Evolutionary conservation across 2,797 vertebrate species (phyloP).

Genomic region (Morelia viridis): DNA sequence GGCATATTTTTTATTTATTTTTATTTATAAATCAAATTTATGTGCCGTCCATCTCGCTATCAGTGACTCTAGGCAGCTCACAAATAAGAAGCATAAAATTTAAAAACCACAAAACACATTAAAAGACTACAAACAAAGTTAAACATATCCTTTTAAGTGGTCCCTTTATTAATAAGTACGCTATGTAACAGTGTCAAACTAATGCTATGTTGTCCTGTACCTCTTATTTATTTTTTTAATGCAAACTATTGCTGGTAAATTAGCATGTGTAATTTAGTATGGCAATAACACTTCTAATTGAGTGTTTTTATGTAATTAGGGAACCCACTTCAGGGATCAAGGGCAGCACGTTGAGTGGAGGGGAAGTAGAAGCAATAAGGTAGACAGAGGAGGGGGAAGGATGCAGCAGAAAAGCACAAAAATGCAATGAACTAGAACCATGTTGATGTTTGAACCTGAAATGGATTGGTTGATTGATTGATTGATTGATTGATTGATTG

Average conservation of each 20-base stretch:
- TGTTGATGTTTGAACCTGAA: neutral
- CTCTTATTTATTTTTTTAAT: neutral
- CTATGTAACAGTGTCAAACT: neutral
- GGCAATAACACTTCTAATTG: conserved; percentile 23
- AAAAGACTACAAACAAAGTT: too few relatives aligned
- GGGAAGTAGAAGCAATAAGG: neutral
- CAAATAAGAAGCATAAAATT: too few relatives aligned
- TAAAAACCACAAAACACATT: too few relatives aligned
- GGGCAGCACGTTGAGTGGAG: conserved; percentile 8
- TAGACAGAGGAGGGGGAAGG: neutral
- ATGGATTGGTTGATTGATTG: neutral
- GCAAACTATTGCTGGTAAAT: conserved; percentile 1
- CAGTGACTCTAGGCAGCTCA: too few relatives aligned
- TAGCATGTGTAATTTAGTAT: conserved; percentile 13
- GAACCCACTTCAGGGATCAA: neutral
- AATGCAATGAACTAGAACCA: neutral
- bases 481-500: too few relatives aligned
- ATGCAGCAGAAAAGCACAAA: neutral
- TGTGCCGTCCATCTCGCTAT: too few relatives aligned
- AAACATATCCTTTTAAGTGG: neutral
- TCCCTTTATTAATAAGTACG: neutral
- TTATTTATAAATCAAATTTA: too few relatives aligned
- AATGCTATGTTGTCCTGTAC: neutral
- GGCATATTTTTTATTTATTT: too few relatives aligned
- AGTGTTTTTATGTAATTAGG: conserved; percentile 15